Conservation (phyloP, 1,140 invertebrate genomes). For the Zaprionus nigranus region DNA sequence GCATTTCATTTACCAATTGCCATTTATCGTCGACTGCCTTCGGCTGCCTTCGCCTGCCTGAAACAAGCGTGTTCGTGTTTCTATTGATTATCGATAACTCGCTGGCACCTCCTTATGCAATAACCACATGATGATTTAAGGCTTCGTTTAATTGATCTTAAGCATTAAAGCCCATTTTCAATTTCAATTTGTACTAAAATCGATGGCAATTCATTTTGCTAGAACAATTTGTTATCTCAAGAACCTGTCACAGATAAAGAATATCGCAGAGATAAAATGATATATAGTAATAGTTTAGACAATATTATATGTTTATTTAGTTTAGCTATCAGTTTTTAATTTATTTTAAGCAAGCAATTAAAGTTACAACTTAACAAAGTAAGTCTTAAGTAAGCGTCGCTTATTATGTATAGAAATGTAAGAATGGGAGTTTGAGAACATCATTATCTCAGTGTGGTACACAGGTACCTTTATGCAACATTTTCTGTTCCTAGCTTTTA, state of each 20-base stretch:
- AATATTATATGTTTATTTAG: too few relatives aligned
- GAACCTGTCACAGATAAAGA: not conserved
- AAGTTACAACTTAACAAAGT: too few relatives aligned
- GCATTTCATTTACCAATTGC: constrained; percentile 39
- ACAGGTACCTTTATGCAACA: too few relatives aligned
- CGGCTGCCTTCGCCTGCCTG: not conserved
- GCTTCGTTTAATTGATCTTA: not conserved
- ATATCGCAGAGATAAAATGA: not conserved
- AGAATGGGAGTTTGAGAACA: too few relatives aligned
- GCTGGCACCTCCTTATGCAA: constrained; percentile 24
- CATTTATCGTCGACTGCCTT: constrained; percentile 39
- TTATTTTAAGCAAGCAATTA: too few relatives aligned
- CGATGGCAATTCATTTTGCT: constrained; percentile 5
- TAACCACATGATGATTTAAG: constrained; percentile 11
- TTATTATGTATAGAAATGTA: too few relatives aligned
- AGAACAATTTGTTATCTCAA: constrained; percentile 18
- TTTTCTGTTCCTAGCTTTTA: too few relatives aligned
- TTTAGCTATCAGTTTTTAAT: too few relatives aligned
- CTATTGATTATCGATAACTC: constrained; percentile 34
- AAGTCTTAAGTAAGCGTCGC: too few relatives aligned
- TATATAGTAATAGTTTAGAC: too few relatives aligned
- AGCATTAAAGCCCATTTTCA: constrained; percentile 2
- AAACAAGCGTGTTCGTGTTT: constrained; percentile 26
- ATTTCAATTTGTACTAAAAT: not conserved
- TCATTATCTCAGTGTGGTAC: too few relatives aligned